Percentiles rank a stretch among this genome's conserved stretches.
These are phyloP conservation scores for Ethmia dodecea DNA, from an alignment of 2,888 invertebrate genomes.

Conservation along the genomic window DNA sequence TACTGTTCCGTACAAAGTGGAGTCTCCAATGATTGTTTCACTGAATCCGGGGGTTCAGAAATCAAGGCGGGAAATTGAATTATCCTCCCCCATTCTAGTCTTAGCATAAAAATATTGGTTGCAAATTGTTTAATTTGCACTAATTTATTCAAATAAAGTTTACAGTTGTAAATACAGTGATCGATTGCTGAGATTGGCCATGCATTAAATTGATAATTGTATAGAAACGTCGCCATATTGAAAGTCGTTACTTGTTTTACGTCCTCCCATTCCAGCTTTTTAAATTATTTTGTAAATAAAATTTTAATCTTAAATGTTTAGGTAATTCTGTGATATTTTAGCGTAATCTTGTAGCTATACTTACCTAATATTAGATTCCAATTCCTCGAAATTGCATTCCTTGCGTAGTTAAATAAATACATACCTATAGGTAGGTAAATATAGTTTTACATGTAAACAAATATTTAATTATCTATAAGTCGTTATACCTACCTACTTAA, in stretches of 20 bases:
- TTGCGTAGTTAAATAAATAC: neutral
- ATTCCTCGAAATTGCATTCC: neutral
- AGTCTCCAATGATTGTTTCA: slow-evolving; percentile 59
- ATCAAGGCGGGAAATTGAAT: slow-evolving; percentile 58
- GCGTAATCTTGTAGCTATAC: neutral
- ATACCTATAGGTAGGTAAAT: neutral
- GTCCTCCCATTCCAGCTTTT: neutral
- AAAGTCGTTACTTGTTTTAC: slow-evolving; percentile 1
- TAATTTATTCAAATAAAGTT: neutral
- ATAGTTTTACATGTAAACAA: slow-evolving; percentile 1
- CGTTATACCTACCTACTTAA: too few relatives aligned
- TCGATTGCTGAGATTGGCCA: neutral
- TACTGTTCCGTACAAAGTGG: slow-evolving; percentile 63
- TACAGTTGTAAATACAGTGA: neutral
- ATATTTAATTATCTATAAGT: slow-evolving; percentile 1
- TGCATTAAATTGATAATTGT: neutral
- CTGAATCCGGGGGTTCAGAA: slow-evolving; percentile 54
- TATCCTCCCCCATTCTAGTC: slow-evolving; percentile 13
- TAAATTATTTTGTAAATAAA: slow-evolving; percentile 9
- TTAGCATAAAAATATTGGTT: slow-evolving; percentile 10
- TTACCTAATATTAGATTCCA: neutral
- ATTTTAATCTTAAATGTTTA: slow-evolving; percentile 4
- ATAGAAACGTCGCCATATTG: slow-evolving; percentile 5
- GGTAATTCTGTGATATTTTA: slow-evolving; percentile 13
- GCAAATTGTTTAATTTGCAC: neutral